Conservation (phyloP, 2,113 vertebrate genomes). For the Hyperopisus bebe region DNA sequence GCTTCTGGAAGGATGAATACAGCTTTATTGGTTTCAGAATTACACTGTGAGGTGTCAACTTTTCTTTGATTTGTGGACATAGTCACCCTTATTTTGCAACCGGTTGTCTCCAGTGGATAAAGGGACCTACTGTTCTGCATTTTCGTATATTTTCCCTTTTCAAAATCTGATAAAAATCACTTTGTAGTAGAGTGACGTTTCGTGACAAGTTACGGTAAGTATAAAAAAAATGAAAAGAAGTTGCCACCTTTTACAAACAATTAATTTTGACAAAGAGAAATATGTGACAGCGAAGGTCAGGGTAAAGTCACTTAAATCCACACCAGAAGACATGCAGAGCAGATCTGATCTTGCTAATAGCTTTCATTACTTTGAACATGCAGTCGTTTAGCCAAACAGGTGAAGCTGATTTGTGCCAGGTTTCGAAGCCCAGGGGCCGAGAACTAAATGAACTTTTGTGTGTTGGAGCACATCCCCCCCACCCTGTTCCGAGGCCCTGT, state of each 20-base stretch:
- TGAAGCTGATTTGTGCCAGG: conserved; percentile 81
- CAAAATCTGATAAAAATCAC: background rate
- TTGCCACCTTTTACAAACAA: conserved; percentile 52
- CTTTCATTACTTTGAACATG: conserved; percentile 70
- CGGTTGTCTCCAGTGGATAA: background rate
- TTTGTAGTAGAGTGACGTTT: background rate
- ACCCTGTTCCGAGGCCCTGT: conserved; percentile 69
- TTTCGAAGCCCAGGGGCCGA: conserved; percentile 64
- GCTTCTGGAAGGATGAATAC: background rate
- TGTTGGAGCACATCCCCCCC: conserved; percentile 59
- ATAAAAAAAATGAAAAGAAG: conserved; percentile 38
- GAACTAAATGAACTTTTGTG: conserved; percentile 58
- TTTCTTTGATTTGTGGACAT: background rate
- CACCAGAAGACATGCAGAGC: conserved; percentile 54
- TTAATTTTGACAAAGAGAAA: conserved; percentile 54
- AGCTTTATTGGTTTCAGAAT: background rate
- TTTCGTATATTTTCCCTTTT: background rate
- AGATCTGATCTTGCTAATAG: conserved; percentile 64
- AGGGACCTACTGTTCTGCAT: background rate
- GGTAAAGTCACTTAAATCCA: conserved; percentile 65
- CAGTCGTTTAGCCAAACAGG: conserved; percentile 75
- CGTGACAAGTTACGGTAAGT: background rate
- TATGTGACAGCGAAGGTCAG: conserved; percentile 57
- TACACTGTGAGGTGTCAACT: background rate
- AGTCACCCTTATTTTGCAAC: background rate